These are phyloP conservation scores for Horisme vitalbata DNA, from an alignment of 2,888 invertebrate species.

Conservation along the genomic window DNA sequence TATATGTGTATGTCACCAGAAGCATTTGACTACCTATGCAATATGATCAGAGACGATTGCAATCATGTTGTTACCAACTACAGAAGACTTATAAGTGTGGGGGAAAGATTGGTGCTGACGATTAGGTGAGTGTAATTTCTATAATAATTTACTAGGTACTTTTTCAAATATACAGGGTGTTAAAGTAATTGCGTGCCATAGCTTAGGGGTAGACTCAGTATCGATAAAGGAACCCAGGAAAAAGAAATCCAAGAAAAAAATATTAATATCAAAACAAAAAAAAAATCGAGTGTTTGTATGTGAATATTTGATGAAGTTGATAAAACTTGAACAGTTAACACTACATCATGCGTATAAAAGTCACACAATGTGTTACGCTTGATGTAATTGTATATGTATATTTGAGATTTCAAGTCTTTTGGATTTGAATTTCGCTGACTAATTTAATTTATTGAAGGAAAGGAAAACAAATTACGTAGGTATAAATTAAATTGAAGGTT, in stretches of 20 bases:
- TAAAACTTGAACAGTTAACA: constrained; percentile 21
- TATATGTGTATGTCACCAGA: constrained; percentile 20
- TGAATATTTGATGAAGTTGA: constrained; percentile 23
- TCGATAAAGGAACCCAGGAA: constrained; percentile 19
- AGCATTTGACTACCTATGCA: constrained; percentile 21
- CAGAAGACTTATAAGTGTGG: constrained; percentile 24
- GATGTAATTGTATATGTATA: constrained; percentile 21
- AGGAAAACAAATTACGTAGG: constrained; percentile 21
- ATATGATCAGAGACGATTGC: constrained; percentile 23
- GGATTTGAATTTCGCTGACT: constrained; percentile 22
- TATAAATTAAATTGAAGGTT: constrained; percentile 12
- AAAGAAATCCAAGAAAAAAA: constrained; percentile 12
- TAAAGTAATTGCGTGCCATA: constrained; percentile 20
- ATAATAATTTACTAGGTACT: constrained; percentile 20
- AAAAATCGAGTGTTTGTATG: constrained; percentile 19
- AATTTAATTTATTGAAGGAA: constrained; percentile 24
- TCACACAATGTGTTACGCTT: constrained; percentile 22
- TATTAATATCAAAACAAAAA: constrained; percentile 11
- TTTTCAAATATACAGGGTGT: no score
- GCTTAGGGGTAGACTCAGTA: constrained; percentile 21
- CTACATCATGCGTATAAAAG: constrained; percentile 23
- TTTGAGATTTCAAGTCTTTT: constrained; percentile 25
- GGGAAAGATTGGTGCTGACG: constrained; percentile 22
- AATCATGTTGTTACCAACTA: constrained; percentile 22
- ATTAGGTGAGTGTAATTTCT: constrained; percentile 22